A percentile compares a stretch with the other conserved stretches of the same genome.
These are phyloP conservation scores for Nezara viridula DNA, from an alignment of 2,888 invertebrate species.

Conservation along the genomic window DNA sequence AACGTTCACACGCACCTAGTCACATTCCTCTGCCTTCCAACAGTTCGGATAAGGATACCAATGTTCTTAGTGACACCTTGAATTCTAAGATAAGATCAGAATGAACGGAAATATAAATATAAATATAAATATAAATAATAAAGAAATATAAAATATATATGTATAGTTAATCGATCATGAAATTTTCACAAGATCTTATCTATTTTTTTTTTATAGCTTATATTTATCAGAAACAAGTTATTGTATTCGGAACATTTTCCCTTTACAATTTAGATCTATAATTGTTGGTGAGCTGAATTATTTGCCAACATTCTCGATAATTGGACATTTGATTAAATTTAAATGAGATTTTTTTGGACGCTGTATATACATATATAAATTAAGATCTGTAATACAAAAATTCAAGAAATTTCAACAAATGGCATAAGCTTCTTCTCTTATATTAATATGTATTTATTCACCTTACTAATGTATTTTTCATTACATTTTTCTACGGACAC, in stretches of 20 bases:
- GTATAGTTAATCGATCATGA: too few relatives aligned
- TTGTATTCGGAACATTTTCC: too few relatives aligned
- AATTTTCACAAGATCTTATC: too few relatives aligned
- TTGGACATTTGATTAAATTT: too few relatives aligned
- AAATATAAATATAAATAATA: neutral
- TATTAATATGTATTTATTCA: neutral
- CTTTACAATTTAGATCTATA: too few relatives aligned
- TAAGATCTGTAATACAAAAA: neutral
- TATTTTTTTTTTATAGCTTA: too few relatives aligned
- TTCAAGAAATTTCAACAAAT: neutral
- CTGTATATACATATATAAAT: too few relatives aligned
- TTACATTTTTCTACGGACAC: neutral
- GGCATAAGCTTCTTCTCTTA: neutral
- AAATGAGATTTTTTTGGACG: too few relatives aligned
- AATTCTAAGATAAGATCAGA: neutral
- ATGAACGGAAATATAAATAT: neutral
- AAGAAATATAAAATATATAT: too few relatives aligned
- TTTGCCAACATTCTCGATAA: too few relatives aligned
- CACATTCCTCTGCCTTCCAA: neutral
- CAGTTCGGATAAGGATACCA: neutral
- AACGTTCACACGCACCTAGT: slow-evolving; percentile 26
- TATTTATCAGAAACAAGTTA: too few relatives aligned
- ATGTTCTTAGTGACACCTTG: neutral
- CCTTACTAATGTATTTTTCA: neutral
- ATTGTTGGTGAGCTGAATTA: too few relatives aligned